Conservation (phyloP, 2,113 vertebrate species). For the Bombycilla garrulus region DNA sequence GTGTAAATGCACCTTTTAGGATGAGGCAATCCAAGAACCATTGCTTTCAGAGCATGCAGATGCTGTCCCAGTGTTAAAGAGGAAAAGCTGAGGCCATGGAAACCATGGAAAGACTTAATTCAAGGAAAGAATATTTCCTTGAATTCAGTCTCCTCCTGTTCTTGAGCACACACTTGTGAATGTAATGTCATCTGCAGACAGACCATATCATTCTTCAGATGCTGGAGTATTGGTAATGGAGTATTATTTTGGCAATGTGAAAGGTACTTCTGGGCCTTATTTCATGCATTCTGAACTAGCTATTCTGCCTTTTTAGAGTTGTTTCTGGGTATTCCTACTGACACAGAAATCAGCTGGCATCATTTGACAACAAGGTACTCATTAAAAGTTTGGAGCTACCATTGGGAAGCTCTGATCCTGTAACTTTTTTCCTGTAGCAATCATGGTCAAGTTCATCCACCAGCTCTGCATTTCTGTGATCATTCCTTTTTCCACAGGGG, state of each 20-base stretch:
- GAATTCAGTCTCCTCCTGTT: neutral
- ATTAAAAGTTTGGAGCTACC: neutral
- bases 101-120: neutral
- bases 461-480: neutral
- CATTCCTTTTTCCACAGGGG: neutral
- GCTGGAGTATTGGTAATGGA: neutral
- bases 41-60: neutral
- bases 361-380: neutral
- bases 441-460: neutral
- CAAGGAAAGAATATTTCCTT: neutral
- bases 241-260: neutral
- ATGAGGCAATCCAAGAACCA: neutral
- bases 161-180: neutral
- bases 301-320: neutral
- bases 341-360: neutral
- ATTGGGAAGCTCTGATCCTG: neutral
- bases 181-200: neutral
- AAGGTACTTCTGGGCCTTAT: neutral
- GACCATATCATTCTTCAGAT: neutral
- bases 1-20: neutral
- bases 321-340: neutral
- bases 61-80: neutral
- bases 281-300: neutral
- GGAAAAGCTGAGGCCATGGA: neutral
- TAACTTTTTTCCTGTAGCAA: neutral